Conservation (phyloP, 2,888 invertebrate genomes). For the Drosophila neotestacea region DNA sequence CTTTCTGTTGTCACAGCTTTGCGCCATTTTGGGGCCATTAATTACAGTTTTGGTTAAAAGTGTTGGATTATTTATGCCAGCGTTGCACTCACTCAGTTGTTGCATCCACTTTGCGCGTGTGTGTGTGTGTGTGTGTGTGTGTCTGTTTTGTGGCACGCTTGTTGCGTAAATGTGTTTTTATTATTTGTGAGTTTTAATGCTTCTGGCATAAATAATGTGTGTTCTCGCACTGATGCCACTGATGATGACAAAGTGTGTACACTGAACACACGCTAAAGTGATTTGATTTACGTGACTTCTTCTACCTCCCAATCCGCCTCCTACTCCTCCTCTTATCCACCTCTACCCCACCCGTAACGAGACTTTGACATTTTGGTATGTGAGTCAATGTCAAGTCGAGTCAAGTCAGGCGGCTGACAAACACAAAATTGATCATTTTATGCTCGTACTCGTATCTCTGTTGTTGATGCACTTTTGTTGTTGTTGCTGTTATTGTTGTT, state of each 20-base stretch:
- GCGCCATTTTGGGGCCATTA: slow-evolving; percentile 50
- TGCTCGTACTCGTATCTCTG: slow-evolving; percentile 13
- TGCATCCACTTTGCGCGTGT: slow-evolving; percentile 1
- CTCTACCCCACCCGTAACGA: slow-evolving; percentile 27
- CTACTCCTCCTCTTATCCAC: background rate
- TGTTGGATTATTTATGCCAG: slow-evolving; percentile 62
- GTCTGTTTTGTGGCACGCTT: slow-evolving; percentile 7
- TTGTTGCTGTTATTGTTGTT: slow-evolving; percentile 3
- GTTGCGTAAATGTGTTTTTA: slow-evolving; percentile 25
- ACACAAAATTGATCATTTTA: slow-evolving; percentile 30
- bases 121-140: background rate
- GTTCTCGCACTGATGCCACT: slow-evolving; percentile 34
- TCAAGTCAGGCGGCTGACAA: slow-evolving; percentile 16
- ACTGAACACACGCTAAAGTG: slow-evolving; percentile 48
- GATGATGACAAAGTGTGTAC: slow-evolving; percentile 25
- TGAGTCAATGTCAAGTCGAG: slow-evolving; percentile 73
- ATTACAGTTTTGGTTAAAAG: slow-evolving; percentile 61
- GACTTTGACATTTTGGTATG: slow-evolving; percentile 60
- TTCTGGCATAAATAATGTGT: slow-evolving; percentile 41
- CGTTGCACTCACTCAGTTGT: slow-evolving; percentile 13
- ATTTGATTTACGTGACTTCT: slow-evolving; percentile 56
- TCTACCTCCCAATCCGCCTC: slow-evolving; percentile 3
- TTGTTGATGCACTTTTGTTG: slow-evolving; percentile 12
- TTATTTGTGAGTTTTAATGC: slow-evolving; percentile 52
- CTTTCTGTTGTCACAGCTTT: slow-evolving; percentile 59